These are phyloP conservation scores for Polypedilum vanderplanki DNA, from an alignment of 1,140 invertebrate genomes.

Conservation along the genomic window DNA sequence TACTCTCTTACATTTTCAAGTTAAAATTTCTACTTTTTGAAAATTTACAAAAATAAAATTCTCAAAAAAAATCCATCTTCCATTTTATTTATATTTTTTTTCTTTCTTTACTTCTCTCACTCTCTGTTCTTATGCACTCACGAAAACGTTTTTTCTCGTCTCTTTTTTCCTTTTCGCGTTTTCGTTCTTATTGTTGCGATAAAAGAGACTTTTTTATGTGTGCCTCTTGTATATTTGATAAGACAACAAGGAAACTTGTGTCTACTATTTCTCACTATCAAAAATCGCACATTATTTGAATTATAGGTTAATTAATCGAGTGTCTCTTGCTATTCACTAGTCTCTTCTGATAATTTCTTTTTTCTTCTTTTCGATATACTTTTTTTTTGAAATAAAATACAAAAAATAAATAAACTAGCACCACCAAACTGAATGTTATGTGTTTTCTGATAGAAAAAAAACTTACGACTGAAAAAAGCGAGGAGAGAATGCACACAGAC, in stretches of 20 bases:
- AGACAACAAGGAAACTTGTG: constrained; percentile 8
- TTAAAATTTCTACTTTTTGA: constrained; percentile 20
- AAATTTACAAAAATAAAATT: constrained; percentile 28
- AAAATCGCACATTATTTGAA: background rate
- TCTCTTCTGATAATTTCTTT: constrained; percentile 1
- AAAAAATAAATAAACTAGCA: constrained; percentile 29
- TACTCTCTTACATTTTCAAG: constrained; percentile 13
- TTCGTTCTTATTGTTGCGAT: constrained; percentile 25
- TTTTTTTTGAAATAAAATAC: background rate
- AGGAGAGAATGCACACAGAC: constrained; percentile 27
- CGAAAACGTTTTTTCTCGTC: constrained; percentile 8
- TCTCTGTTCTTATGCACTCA: constrained; percentile 22
- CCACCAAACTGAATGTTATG: constrained; percentile 27
- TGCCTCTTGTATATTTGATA: background rate
- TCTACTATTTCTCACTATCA: background rate
- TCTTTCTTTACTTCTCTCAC: constrained; percentile 19
- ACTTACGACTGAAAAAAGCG: constrained; percentile 26
- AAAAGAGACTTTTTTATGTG: background rate
- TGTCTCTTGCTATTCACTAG: background rate
- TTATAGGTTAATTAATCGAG: background rate
- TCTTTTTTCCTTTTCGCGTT: too few species aligned
- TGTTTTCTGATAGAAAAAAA: constrained; percentile 29
- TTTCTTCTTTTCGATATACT: constrained; percentile 19
- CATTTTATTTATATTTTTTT: constrained; percentile 29
- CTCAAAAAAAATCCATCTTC: constrained; percentile 28